Base-by-base conservation (phyloP, 2,888 invertebrate species). In the Scaptomyza parva region DNA sequence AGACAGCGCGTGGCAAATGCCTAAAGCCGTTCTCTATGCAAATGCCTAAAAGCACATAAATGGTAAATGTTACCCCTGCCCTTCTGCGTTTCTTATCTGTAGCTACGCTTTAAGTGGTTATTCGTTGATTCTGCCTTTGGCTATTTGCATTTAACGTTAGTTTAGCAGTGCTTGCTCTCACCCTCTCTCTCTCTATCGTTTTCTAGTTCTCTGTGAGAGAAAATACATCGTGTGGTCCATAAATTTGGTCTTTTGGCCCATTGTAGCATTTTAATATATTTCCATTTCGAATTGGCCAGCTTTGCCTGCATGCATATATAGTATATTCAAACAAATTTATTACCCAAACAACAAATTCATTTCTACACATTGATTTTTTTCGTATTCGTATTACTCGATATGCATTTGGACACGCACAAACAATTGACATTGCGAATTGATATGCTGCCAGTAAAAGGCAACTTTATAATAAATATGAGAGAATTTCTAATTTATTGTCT, bases 41-140 rank as follows among this genome's bases (percentile, higher is more conserved):
- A 82, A 86, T 76, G 58, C 64, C 74, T 65, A 12, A 75, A 78
- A 70, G 78, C 60, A 59, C 81, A 80, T 72, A 80, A 82, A 76
- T 76, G 87, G 81, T 72, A 67, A 72, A 63, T 55, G 55, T 53
- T 58, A 18, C 41, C 41, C 28, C 22, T 4, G 3, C 39, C 9
- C 30, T n/a, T 4, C 17, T n/a, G 17, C 7, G 7, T 11, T 26
- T 17, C 3, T 0, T 8, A 7, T 7, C 14, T 14, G 75, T 65
- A 47, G 60, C 30, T 64, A 58, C 50, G 33, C 35, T 69, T 48
- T 18, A 55, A 66, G 59, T 61, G 60, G 54, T 22, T 52, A 26
- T 52, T 69, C 45, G 14, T 24, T 41, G n/a, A 9, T 26, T n/a
- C n/a, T 11, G 11, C 40, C n/a, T 37, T 22, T 14, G 51, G 55